phyloP scores from a whole-genome alignment of 1,140 invertebrate genomes.

The Olivierus martensii region DNA sequence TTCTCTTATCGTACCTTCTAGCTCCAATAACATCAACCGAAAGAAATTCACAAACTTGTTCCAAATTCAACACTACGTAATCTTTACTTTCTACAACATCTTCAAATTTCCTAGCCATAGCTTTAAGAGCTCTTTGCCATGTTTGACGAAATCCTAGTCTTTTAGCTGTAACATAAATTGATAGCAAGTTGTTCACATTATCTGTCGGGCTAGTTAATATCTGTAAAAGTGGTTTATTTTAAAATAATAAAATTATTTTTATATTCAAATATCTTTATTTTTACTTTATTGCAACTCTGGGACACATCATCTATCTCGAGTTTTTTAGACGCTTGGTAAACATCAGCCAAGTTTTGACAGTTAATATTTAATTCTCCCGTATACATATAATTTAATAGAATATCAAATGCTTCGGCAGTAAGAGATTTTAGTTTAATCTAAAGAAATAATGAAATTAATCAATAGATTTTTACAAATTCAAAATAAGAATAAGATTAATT shows the following conservation, averaged over 20 bases:
- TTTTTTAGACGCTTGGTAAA: conserved; percentile 9
- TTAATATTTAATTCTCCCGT: conserved; percentile 9
- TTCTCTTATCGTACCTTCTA: too few species aligned
- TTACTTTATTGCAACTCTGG: conserved; percentile 8
- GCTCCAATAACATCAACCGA: conserved; percentile 9
- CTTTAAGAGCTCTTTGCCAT: background rate
- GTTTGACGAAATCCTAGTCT: conserved; percentile 1
- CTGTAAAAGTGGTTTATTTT: background rate
- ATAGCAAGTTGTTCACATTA: background rate
- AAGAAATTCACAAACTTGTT: conserved; percentile 8
- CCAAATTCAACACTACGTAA: conserved; percentile 5
- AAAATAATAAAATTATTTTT: too few species aligned
- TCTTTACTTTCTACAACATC: conserved; percentile 1
- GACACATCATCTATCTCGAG: conserved; percentile 8
- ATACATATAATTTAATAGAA: conserved; percentile 13
- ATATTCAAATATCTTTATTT: too few species aligned
- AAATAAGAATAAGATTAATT: too few species aligned
- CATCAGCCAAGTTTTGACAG: conserved; percentile 8
- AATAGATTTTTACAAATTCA: too few species aligned
- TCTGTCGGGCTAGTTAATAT: background rate
- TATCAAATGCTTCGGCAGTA: conserved; percentile 8
- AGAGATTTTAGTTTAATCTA: background rate
- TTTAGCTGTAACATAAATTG: conserved; percentile 8
- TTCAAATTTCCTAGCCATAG: conserved; percentile 7
- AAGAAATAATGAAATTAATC: too few species aligned